Conservation (phyloP, 2,113 vertebrate species). For the Calcarius ornatus region DNA sequence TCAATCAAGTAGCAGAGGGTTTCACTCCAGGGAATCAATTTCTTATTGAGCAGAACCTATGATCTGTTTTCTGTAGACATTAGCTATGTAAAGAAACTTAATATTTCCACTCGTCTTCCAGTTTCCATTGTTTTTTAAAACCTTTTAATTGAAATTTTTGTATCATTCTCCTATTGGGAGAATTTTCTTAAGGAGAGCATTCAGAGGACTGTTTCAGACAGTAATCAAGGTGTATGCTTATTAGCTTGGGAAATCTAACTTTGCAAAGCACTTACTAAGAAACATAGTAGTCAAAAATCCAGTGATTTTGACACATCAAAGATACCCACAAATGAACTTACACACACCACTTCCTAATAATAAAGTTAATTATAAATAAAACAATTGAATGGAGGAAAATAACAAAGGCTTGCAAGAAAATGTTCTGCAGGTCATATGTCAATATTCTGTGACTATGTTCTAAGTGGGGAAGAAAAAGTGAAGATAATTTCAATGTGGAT, state of each 20-base stretch:
- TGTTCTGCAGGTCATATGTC: not conserved
- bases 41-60: not conserved
- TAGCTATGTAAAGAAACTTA: not conserved
- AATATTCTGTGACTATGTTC: not conserved
- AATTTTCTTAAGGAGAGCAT: not conserved
- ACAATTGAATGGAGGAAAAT: not conserved
- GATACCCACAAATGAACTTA: not conserved
- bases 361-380: not conserved
- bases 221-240: not conserved
- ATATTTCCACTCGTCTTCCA: not conserved
- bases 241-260: not conserved
- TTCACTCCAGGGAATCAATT: not conserved
- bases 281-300: not conserved
- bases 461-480: not conserved
- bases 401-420: not conserved
- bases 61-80: not conserved
- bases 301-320: not conserved
- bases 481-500: not conserved
- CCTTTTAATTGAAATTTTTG: not conserved
- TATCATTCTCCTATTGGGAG: not conserved
- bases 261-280: not conserved
- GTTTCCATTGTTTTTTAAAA: not conserved
- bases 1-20: not conserved
- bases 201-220: not conserved
- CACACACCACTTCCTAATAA: not conserved